Evolutionary conservation across 2,888 invertebrate genomes (phyloP).

Genomic region (Lacanobia wlatinum): DNA sequence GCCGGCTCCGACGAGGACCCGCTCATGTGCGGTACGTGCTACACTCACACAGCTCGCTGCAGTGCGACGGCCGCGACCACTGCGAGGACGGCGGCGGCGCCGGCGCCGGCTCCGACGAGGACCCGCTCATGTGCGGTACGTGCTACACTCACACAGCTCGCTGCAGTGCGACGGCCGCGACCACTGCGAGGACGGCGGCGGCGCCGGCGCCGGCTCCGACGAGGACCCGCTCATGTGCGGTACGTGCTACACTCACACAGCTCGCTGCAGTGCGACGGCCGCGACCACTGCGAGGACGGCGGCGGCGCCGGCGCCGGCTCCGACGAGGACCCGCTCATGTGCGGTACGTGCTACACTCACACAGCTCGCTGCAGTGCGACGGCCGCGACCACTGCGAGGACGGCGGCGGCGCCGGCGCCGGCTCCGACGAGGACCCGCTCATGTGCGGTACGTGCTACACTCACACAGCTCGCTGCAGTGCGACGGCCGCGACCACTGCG

Average conservation of each 20-base stretch:
- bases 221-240: slow-evolving; percentile 90
- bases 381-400: slow-evolving; percentile 93
- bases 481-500: slow-evolving; percentile 93
- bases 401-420: slow-evolving; percentile 89
- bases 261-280: slow-evolving; percentile 93
- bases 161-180: slow-evolving; percentile 93
- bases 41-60: slow-evolving; percentile 81
- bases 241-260: slow-evolving; percentile 62
- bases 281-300: slow-evolving; percentile 93
- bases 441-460: slow-evolving; percentile 80
- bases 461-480: slow-evolving; percentile 90
- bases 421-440: slow-evolving; percentile 91
- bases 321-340: slow-evolving; percentile 91
- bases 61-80: slow-evolving; percentile 94
- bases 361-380: slow-evolving; percentile 92
- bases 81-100: slow-evolving; percentile 92
- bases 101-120: slow-evolving; percentile 92
- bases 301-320: slow-evolving; percentile 90
- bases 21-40: slow-evolving; percentile 81
- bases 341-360: slow-evolving; percentile 72
- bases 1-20: slow-evolving; percentile 92
- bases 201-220: slow-evolving; percentile 90
- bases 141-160: slow-evolving; percentile 71
- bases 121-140: slow-evolving; percentile 86
- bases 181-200: slow-evolving; percentile 93